These are phyloP conservation scores for Arenaria interpres DNA, from an alignment of 2,113 vertebrate species.

Conservation along the genomic window DNA sequence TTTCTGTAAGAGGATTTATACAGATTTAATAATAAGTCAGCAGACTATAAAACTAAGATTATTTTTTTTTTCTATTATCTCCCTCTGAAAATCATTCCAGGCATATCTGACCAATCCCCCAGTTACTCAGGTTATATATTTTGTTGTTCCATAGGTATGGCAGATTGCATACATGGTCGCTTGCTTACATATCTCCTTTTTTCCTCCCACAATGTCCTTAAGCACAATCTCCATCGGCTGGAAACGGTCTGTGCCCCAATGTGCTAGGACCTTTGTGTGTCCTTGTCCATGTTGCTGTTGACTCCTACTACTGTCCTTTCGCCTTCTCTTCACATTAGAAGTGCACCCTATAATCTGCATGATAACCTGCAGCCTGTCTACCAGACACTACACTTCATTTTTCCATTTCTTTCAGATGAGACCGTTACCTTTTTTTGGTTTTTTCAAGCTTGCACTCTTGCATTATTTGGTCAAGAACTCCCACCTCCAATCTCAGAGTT, in stretches of 20 bases:
- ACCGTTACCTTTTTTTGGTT: accelerated
- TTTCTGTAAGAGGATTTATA: not conserved
- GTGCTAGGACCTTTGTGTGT: not conserved
- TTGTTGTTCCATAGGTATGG: not conserved
- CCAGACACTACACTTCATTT: not conserved
- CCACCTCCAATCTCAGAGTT: not conserved
- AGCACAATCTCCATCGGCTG: not conserved
- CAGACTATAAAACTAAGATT: not conserved
- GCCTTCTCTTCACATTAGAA: not conserved
- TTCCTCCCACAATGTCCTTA: not conserved
- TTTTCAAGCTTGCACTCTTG: not conserved
- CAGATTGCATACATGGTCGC: not conserved
- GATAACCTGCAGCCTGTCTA: not conserved
- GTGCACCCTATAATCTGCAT: not conserved
- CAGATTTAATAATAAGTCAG: not conserved
- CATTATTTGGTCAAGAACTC: not conserved
- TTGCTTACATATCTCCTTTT: not conserved
- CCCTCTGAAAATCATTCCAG: not conserved
- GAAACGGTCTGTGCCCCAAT: not conserved
- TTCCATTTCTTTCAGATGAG: not conserved
- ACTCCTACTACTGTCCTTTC: not conserved
- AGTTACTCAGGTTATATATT: not conserved
- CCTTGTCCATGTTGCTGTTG: not conserved
- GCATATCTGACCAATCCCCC: not conserved
- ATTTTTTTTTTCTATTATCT: not conserved